Percentiles rank a stretch among this genome's conserved stretches.
phyloP scores from a whole-genome alignment of 2,888 invertebrate species.

The Oxystoma pomonae region DNA sequence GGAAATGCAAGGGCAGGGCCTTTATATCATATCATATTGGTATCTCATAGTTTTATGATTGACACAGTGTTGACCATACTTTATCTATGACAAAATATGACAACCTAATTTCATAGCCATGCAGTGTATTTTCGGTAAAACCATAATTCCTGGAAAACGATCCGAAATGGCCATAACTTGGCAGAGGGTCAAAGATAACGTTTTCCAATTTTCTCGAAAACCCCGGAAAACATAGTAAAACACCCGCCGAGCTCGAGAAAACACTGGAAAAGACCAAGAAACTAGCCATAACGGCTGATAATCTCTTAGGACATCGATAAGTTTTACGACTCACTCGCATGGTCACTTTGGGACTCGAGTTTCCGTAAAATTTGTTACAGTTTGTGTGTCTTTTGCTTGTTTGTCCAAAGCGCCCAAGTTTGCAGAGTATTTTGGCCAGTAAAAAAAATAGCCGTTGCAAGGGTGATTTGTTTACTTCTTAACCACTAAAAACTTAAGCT shows the following conservation, averaged over 20 bases:
- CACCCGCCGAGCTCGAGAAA: constrained; percentile 41
- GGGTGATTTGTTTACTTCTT: too few species aligned
- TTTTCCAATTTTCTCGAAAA: background rate
- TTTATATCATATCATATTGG: too few species aligned
- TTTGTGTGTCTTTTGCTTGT: background rate
- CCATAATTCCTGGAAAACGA: background rate
- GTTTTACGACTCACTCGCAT: constrained; percentile 44
- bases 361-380: constrained; percentile 5
- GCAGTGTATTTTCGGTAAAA: background rate
- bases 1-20: too few species aligned
- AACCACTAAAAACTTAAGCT: too few species aligned
- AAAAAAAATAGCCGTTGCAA: too few species aligned
- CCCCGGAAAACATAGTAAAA: constrained; percentile 21
- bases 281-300: constrained; percentile 46
- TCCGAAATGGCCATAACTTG: background rate
- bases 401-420: too few species aligned
- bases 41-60: too few species aligned
- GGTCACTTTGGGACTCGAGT: constrained; percentile 37
- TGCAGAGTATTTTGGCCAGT: too few species aligned
- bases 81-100: too few species aligned
- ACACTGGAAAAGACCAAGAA: constrained; percentile 43
- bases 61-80: too few species aligned
- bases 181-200: background rate
- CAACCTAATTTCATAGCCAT: too few species aligned
- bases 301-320: constrained; percentile 46